Evolutionary conservation across 1,140 invertebrate species (phyloP).

Genomic region (Drosophila dunni): DNA sequence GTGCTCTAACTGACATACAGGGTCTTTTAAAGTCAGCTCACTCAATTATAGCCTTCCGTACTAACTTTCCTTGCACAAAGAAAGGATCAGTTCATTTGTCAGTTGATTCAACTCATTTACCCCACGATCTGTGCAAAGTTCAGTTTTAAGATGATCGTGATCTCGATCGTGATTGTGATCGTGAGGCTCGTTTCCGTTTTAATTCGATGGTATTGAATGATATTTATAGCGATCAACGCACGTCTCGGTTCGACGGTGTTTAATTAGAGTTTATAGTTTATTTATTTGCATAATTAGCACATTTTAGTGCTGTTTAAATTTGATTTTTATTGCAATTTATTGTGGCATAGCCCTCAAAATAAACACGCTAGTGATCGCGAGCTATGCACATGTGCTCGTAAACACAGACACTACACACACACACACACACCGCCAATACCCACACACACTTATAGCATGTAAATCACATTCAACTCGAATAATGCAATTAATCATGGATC

Average conservation of each 20-base stretch:
- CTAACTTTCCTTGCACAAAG: no score
- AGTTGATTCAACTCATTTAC: constrained; percentile 16
- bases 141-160: not conserved
- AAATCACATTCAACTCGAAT: constrained; percentile 48
- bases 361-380: constrained; percentile 43
- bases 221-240: constrained; percentile 38
- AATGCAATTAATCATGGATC: constrained; percentile 51
- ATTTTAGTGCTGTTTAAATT: constrained; percentile 76
- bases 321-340: constrained; percentile 74
- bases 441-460: constrained; percentile 15
- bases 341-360: constrained; percentile 52
- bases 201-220: constrained; percentile 23
- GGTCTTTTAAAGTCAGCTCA: no score
- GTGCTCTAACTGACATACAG: no score
- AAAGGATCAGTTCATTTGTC: not conserved
- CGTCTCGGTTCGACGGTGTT: constrained; percentile 68
- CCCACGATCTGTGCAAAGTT: constrained; percentile 3
- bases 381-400: constrained; percentile 14
- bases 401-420: constrained; percentile 13
- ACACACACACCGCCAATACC: constrained; percentile 2
- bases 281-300: constrained; percentile 72
- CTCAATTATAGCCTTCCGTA: no score
- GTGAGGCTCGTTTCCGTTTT: constrained; percentile 30
- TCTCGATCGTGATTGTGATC: constrained; percentile 6
- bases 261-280: constrained; percentile 80